Evolutionary conservation across 2,113 vertebrate genomes (phyloP).

Genomic region (Tachysurus vachellii): DNA sequence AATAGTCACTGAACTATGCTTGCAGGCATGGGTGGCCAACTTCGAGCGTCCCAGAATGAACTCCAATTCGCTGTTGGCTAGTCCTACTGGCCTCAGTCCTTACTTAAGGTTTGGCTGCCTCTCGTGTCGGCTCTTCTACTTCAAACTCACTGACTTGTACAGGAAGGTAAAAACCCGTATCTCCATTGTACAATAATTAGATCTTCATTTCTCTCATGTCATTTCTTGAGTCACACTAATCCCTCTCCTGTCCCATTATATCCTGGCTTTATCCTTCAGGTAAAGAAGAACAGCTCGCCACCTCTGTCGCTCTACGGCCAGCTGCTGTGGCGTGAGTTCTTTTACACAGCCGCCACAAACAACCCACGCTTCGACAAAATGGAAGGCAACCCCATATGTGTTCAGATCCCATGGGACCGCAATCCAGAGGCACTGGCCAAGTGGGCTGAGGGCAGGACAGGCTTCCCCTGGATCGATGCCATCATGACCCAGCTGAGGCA

Average conservation of each 20-base stretch:
- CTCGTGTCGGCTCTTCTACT: constrained; percentile 96
- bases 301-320: constrained; percentile 97
- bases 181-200: neutral
- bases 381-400: constrained; percentile 98
- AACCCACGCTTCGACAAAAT: constrained; percentile 99
- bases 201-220: neutral
- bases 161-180: constrained; percentile 79
- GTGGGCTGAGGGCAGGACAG: constrained; percentile 94
- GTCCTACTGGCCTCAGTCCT: constrained; percentile 94
- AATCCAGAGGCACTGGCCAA: constrained; percentile 96
- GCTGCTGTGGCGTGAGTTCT: constrained; percentile 97
- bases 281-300: constrained; percentile 97
- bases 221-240: neutral
- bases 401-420: constrained; percentile 98
- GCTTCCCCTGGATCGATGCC: constrained; percentile 97
- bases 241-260: too few relatives aligned
- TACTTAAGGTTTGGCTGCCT: constrained; percentile 97
- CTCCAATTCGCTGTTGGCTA: constrained; percentile 92
- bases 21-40: constrained; percentile 96
- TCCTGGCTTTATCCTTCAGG: constrained; percentile 67
- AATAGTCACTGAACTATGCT: constrained; percentile 4
- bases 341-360: constrained; percentile 95
- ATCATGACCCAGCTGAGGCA: constrained; percentile 98
- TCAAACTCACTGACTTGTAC: constrained; percentile 96
- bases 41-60: constrained; percentile 98